Evolutionary conservation across 2,113 vertebrate genomes (phyloP).

Genomic region (Heterochromis multidens): DNA sequence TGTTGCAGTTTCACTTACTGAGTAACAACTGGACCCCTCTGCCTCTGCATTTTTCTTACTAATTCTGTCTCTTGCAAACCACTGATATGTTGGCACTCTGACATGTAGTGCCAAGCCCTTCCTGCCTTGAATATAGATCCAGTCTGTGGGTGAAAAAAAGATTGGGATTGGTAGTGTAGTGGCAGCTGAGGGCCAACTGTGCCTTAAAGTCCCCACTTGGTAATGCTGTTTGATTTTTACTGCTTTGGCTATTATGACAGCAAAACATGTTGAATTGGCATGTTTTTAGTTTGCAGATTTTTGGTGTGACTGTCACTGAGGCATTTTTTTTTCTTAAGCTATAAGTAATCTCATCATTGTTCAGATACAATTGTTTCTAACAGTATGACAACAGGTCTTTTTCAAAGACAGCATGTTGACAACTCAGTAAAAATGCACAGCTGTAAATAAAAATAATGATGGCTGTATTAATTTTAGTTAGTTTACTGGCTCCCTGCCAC

Average conservation of each 20-base stretch:
- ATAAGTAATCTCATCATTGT: neutral
- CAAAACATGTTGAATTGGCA: neutral
- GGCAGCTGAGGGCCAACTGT: slow-evolving; percentile 24
- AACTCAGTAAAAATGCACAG: neutral
- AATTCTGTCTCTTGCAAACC: slow-evolving; percentile 60
- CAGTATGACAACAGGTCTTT: neutral
- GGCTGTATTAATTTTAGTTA: neutral
- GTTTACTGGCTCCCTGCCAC: neutral
- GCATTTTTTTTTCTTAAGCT: neutral
- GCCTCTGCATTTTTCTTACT: slow-evolving; percentile 55
- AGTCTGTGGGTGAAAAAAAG: neutral
- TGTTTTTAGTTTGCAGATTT: neutral
- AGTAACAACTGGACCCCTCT: slow-evolving; percentile 44
- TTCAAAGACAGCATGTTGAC: neutral
- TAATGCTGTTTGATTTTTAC: neutral
- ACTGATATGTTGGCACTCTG: slow-evolving; percentile 52
- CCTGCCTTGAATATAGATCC: slow-evolving; percentile 37
- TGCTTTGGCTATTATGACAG: neutral
- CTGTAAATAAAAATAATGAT: neutral
- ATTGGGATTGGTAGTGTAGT: neutral
- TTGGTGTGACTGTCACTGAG: neutral
- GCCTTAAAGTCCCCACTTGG: neutral
- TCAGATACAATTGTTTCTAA: neutral
- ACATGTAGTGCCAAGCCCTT: neutral
- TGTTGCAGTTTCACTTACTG: slow-evolving; percentile 32